Evolutionary conservation across 2,888 invertebrate genomes (phyloP).

Genomic region (Marronus borbonicus): DNA sequence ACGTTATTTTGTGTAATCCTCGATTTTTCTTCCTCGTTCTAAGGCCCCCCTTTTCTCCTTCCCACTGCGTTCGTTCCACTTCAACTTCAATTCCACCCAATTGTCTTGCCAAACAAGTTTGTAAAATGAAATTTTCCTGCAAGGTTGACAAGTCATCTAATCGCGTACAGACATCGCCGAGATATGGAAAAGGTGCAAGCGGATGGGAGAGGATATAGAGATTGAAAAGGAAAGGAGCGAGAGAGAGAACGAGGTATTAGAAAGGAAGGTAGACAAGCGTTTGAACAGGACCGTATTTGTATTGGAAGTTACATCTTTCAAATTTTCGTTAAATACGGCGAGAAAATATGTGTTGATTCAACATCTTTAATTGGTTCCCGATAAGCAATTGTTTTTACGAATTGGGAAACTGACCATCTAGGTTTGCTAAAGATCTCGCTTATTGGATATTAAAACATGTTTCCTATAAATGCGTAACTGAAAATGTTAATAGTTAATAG

Average conservation of each 20-base stretch:
- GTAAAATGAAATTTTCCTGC: constrained; percentile 75
- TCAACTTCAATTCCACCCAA: constrained; percentile 73
- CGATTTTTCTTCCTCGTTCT: constrained; percentile 57
- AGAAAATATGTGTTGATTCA: too few species aligned
- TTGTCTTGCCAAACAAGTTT: constrained; percentile 75
- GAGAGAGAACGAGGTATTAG: not conserved
- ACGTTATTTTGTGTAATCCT: constrained; percentile 65
- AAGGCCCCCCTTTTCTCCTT: too few species aligned
- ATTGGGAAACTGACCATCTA: too few species aligned
- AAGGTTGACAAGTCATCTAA: constrained; percentile 75
- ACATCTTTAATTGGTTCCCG: too few species aligned
- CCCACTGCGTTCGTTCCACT: constrained; percentile 60
- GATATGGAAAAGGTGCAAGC: constrained; percentile 44
- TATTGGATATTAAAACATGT: too few species aligned
- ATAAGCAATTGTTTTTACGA: too few species aligned
- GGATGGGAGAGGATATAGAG: constrained; percentile 49
- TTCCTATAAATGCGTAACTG: too few species aligned
- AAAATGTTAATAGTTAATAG: too few species aligned
- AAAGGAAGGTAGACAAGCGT: not conserved
- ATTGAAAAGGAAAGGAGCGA: constrained; percentile 10
- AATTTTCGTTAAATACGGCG: too few species aligned
- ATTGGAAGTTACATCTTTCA: too few species aligned
- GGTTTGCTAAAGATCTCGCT: too few species aligned
- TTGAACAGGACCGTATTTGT: too few species aligned
- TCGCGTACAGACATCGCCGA: constrained; percentile 66